Conservation (phyloP, 2,797 vertebrate species). For the Lateolabrax maculatus region DNA sequence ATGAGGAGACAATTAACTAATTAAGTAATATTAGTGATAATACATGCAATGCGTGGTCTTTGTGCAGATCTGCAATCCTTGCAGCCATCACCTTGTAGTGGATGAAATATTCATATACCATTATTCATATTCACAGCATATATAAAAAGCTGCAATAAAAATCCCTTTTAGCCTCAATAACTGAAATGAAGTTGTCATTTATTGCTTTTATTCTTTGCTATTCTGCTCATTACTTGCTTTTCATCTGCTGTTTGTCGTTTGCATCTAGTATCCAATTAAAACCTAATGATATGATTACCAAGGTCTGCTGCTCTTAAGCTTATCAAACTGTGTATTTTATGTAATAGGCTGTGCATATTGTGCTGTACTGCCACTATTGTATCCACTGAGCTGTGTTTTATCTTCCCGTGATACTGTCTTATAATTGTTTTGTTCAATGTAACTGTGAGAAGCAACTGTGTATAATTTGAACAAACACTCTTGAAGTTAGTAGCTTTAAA, state of each 20-base stretch:
- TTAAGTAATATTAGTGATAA: background rate
- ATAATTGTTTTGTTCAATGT: background rate
- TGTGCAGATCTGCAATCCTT: background rate
- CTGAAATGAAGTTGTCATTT: background rate
- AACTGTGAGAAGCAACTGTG: background rate
- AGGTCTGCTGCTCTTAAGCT: background rate
- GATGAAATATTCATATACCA: background rate
- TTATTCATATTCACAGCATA: no score
- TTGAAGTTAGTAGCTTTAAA: background rate
- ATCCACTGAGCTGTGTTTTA: background rate
- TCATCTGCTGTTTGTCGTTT: background rate
- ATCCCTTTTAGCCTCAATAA: background rate
- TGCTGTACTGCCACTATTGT: background rate
- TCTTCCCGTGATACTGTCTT: background rate
- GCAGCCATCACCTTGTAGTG: background rate
- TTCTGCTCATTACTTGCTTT: conserved; percentile 14
- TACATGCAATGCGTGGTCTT: background rate
- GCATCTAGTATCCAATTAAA: background rate
- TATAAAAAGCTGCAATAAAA: background rate
- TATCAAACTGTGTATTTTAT: background rate
- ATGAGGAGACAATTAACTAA: background rate
- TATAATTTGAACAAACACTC: background rate
- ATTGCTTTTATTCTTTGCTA: background rate
- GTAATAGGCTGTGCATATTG: background rate
- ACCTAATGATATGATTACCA: background rate